Percentiles rank a stretch among this genome's conserved stretches.
Evolutionary conservation across 2,113 vertebrate genomes (phyloP).

Genomic region (Scophthalmus maximus): DNA sequence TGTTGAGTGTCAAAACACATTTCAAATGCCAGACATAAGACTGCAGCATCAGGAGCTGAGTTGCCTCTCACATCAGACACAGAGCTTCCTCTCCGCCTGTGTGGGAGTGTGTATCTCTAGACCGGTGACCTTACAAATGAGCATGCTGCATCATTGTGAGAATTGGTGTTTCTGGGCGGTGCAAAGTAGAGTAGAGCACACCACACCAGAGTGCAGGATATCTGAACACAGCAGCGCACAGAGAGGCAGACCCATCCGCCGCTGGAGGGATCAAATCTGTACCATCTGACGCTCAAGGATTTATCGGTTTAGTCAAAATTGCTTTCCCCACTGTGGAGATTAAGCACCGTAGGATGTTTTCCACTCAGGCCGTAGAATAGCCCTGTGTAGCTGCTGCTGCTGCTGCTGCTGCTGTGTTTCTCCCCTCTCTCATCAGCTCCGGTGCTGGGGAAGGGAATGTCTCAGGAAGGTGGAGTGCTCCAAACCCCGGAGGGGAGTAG

Average conservation of each 20-base stretch:
- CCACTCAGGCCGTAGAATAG: slow-evolving; percentile 71
- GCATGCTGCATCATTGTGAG: slow-evolving; percentile 74
- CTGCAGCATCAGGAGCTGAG: slow-evolving; percentile 31
- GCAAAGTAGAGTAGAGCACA: slow-evolving; percentile 73
- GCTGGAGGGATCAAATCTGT: slow-evolving; percentile 86
- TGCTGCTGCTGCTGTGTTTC: slow-evolving; percentile 28
- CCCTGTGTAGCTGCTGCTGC: slow-evolving; percentile 52
- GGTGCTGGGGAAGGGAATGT: slow-evolving; percentile 72
- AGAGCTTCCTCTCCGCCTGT: slow-evolving; percentile 37
- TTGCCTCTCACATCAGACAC: slow-evolving; percentile 40
- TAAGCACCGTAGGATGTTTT: slow-evolving; percentile 84
- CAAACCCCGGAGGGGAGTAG: slow-evolving; percentile 55
- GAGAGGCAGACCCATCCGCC: slow-evolving; percentile 78
- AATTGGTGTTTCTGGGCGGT: slow-evolving; percentile 76
- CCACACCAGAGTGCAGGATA: slow-evolving; percentile 76
- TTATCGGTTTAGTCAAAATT: slow-evolving; percentile 88
- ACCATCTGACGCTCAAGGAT: slow-evolving; percentile 87
- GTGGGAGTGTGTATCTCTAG: slow-evolving; percentile 49
- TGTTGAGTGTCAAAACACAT: too few species aligned
- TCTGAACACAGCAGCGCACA: slow-evolving; percentile 75
- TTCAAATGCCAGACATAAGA: slow-evolving; percentile 8
- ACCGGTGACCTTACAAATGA: slow-evolving; percentile 75
- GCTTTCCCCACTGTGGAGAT: slow-evolving; percentile 86
- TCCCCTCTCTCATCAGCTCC: slow-evolving; percentile 52
- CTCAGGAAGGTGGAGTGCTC: slow-evolving; percentile 64